These are phyloP conservation scores for Trochalopteron elliotii DNA, from an alignment of 2,113 vertebrate species.

Conservation along the genomic window DNA sequence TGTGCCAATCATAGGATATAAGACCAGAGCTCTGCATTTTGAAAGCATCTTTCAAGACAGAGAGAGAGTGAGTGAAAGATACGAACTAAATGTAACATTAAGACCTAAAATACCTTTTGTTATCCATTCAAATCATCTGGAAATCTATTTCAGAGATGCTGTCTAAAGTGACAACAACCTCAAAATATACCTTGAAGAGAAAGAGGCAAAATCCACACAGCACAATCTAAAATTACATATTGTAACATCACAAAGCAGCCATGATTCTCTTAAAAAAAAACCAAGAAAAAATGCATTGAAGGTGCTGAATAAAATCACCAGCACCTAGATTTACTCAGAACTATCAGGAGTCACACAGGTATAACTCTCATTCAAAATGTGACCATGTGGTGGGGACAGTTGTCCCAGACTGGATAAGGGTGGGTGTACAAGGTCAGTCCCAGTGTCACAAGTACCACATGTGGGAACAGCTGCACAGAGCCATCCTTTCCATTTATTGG, in stretches of 20 bases:
- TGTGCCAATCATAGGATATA: slow-evolving; percentile 39
- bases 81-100: slow-evolving; percentile 2
- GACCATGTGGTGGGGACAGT: neutral
- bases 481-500: neutral
- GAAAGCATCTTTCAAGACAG: slow-evolving; percentile 12
- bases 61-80: neutral
- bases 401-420: neutral
- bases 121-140: neutral
- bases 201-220: neutral
- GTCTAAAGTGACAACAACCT: neutral
- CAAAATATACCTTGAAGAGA: neutral
- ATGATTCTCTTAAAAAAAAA: neutral
- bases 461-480: neutral
- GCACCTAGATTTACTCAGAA: neutral
- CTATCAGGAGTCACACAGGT: neutral
- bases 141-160: slow-evolving; percentile 7
- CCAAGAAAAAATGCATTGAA: neutral
- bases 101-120: slow-evolving; percentile 12
- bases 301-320: neutral
- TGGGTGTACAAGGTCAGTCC: neutral
- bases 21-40: slow-evolving; percentile 5
- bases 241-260: neutral
- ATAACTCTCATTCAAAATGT: neutral
- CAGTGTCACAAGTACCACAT: neutral
- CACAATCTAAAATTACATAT: neutral